Conservation (phyloP, 92 coral and sea anemone genomes). For the Porites cylindrica region DNA sequence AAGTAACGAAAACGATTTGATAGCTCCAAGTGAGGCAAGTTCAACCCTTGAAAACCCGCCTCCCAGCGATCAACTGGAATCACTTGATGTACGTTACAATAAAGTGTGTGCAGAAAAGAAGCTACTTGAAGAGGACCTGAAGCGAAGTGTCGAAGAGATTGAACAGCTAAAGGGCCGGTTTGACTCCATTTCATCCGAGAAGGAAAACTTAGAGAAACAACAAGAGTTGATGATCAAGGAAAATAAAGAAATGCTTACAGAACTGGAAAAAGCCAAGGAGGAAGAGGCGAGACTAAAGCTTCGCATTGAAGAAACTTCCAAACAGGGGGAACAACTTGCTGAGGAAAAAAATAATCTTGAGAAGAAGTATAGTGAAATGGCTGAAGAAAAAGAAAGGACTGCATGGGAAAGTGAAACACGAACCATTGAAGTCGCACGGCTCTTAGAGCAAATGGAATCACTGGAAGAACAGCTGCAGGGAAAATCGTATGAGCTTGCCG, state of each 20-base stretch:
- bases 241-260: slow-evolving; percentile 64
- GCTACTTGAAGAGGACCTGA: slow-evolving; percentile 44
- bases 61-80: slow-evolving; percentile 1
- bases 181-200: slow-evolving; percentile 81
- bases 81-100: slow-evolving; percentile 8
- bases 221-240: slow-evolving; percentile 62
- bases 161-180: slow-evolving; percentile 66
- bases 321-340: slow-evolving; percentile 14
- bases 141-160: slow-evolving; percentile 49
- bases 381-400: slow-evolving; percentile 21
- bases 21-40: slow-evolving; percentile 2
- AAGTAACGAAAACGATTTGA: neutral
- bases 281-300: slow-evolving; percentile 24
- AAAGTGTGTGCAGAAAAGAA: slow-evolving; percentile 41
- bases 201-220: slow-evolving; percentile 77
- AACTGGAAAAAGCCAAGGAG: slow-evolving; percentile 43
- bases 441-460: slow-evolving; percentile 25
- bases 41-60: slow-evolving; percentile 20
- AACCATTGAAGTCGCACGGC: slow-evolving; percentile 25
- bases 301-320: slow-evolving; percentile 7
- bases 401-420: slow-evolving; percentile 28
- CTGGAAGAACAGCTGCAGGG: slow-evolving; percentile 52
- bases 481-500: slow-evolving; percentile 46
- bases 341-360: slow-evolving; percentile 30
- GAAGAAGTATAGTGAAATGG: slow-evolving; percentile 4